Percentiles rank a stretch among this genome's conserved stretches.
Evolutionary conservation across 2,113 vertebrate species (phyloP).

Genomic region (Elgaria multicarinata): DNA sequence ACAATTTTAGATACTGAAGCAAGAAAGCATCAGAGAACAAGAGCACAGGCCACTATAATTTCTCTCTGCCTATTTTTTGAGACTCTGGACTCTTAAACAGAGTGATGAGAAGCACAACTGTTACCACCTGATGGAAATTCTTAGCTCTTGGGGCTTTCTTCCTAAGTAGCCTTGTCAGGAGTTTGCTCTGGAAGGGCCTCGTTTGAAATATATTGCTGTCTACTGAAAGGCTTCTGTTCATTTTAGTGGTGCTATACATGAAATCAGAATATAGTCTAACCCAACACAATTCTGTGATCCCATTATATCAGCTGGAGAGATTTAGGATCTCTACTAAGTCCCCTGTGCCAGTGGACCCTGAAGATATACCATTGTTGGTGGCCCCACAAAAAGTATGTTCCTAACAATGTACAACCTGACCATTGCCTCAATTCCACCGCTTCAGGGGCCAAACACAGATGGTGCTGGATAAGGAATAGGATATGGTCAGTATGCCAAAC

Average conservation of each 20-base stretch:
- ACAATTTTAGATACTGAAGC: conserved; percentile 3
- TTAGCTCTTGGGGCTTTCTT: neutral
- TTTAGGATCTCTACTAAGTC: too few relatives aligned
- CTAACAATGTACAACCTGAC: neutral
- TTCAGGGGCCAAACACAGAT: neutral
- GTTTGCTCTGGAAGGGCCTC: neutral
- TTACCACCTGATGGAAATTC: neutral
- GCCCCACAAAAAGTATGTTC: neutral
- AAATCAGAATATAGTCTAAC: neutral
- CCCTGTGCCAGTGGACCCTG: neutral
- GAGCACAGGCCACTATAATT: neutral
- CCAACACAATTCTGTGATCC: neutral
- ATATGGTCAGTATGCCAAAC: neutral
- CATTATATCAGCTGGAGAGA: too few relatives aligned
- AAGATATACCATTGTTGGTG: neutral
- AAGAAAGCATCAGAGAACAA: neutral
- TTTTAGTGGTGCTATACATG: neutral
- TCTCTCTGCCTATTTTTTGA: neutral
- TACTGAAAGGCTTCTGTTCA: neutral
- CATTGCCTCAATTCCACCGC: too few relatives aligned
- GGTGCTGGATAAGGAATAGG: neutral
- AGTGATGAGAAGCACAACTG: conserved; percentile 1
- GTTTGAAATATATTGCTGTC: conserved; percentile 11
- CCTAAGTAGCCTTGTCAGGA: neutral
- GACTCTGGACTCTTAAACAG: conserved; percentile 12